Evolutionary conservation across 1,140 invertebrate genomes (phyloP), one percentile per base, ranked within the genome.

Genomic region (Saccostrea echinata): DNA sequence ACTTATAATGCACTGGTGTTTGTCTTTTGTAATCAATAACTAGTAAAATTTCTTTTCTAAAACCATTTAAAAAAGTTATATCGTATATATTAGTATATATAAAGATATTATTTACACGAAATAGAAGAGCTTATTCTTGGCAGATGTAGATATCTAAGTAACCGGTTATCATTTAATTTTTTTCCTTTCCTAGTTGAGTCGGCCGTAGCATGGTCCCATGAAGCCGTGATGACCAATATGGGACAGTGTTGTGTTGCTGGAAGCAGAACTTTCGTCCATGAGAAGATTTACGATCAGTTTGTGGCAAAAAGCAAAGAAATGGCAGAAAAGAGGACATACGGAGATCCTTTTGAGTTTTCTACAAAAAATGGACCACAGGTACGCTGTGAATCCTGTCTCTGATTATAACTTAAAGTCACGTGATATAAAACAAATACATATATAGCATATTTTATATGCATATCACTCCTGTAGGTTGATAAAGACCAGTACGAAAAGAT

Each of bases 401-500:
- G 3, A 85, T 35, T 57, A 35, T 57, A 86, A 53, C 33, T 30
- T 13, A 18, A 51, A 21, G 30, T 71, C 9, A 21, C 30, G n/a
- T 64, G 51, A 30, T 33, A 18, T 76, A 16, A 11, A 33, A 76
- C 27, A 76, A 30, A 71, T n/a, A 68, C n/a, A 68, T 6, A 16
- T 16, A 76, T 16, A 30, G 12, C 27, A 16, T 33, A 76, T 33
- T n/a, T n/a, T n/a, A 55, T 55, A 55, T 12, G 0, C 13, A 13
- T 18, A 61, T 18, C 24, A 16, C 27, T 76, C 11, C 11, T 30
- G 1, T 16, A 94, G 97, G 96, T 98, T 92, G 97, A 99, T 95
- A 95, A 97, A 87, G 96, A 97, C 57, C 98, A 99, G 95, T 96
- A 97, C 92, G 95, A 96, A 0, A 98, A 97, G 88, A 98, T 99